A percentile compares a stretch with the other conserved stretches of the same genome.
phyloP scores from a whole-genome alignment of 2,797 vertebrate genomes.

The Poliocrania exsul region DNA sequence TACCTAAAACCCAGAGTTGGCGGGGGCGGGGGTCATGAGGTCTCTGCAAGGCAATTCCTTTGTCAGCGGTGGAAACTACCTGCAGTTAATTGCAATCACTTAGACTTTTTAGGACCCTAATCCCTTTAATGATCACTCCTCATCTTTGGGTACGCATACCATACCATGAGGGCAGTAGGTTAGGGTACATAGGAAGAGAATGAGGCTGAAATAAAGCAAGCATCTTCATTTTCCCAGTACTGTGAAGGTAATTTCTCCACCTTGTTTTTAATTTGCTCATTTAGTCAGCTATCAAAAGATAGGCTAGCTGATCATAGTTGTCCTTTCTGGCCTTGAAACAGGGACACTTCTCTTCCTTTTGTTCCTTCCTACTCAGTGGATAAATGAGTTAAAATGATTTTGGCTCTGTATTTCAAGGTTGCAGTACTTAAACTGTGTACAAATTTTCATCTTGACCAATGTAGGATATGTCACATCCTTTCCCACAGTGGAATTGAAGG shows the following conservation, averaged over 20 bases:
- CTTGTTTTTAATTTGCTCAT: background rate
- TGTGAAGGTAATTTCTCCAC: background rate
- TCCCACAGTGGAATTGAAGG: background rate
- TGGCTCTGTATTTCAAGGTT: background rate
- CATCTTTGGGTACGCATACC: background rate
- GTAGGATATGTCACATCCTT: background rate
- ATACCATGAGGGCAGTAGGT: background rate
- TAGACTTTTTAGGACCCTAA: background rate
- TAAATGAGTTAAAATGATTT: background rate
- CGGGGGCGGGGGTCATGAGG: background rate
- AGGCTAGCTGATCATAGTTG: background rate
- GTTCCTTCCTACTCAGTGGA: background rate
- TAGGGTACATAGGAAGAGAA: background rate
- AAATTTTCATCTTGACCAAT: background rate
- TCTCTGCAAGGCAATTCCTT: background rate
- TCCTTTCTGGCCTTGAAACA: background rate
- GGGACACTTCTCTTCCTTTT: background rate
- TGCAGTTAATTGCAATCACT: background rate
- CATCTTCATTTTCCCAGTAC: background rate
- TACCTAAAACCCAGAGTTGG: background rate
- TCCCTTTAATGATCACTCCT: background rate
- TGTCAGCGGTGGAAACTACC: background rate
- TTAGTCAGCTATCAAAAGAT: background rate
- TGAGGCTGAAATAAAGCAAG: background rate
- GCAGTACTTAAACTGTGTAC: background rate